Evolutionary conservation across 2,797 vertebrate species (phyloP), one percentile per base, ranked within the genome.

Genomic region (Numenius phaeopus): DNA sequence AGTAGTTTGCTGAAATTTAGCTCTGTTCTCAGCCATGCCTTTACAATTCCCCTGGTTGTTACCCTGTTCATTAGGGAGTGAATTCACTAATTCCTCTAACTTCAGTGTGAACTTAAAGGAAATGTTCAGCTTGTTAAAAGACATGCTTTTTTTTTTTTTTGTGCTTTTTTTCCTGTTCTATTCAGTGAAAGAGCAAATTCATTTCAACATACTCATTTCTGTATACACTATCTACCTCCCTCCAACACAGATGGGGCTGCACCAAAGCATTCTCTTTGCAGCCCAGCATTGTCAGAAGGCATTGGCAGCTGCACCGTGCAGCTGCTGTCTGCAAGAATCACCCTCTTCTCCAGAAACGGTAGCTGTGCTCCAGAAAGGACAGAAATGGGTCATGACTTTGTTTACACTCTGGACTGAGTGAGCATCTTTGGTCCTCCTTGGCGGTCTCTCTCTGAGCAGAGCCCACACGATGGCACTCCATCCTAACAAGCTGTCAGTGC

Each of bases 221-320:
- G 30, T 37, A 22, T 2, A 13, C 27, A 11, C 55, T 15, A 1
- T 49, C 85, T 37, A 34, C 64, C 22, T 40, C 1, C 0, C 42
- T 57, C 26, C 47, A 61, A 4, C 42, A 19, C 57, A 23, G 42
- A 18, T 23, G 40, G 54, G 54, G 44, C 2, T n/a, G 24, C 65
- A 29, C n/a, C 3, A 0, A 52, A 72, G 30, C 14, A 7, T 50
- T 46, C 47, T 71, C 47, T 69, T 20, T 44, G 64, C 40, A 49
- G 59, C 32, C 1, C 8, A 55, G 72, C 50, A 17, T 20, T 64
- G 54, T 54, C 71, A 64, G 61, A 58, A 66, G 10, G 17, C 14
- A 18, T 13, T 32, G 23, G 30, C 54, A 72, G 70, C 66, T 76
- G 49, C 75, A 22, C 18, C 30, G 9, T 18, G 29, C 34, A 50